Evolutionary conservation across 2,113 vertebrate genomes (phyloP), one percentile per base, ranked within the genome.

Genomic region (Drymodes brunneopygia): DNA sequence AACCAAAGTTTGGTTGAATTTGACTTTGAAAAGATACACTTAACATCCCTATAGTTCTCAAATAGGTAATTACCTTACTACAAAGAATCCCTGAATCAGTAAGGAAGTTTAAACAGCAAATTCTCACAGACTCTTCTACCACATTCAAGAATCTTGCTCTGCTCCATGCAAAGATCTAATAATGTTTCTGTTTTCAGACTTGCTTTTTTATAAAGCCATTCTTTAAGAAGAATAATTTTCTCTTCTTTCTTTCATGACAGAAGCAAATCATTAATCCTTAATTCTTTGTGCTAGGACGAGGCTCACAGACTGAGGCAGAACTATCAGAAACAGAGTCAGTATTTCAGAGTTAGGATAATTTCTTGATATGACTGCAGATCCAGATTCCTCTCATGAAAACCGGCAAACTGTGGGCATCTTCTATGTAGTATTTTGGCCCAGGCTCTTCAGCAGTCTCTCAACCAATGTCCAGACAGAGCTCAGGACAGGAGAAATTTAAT

Each of bases 391-490:
- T 29, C 17, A 53, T 10, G 11, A 62, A 79, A 70, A 17, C 21
- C 25, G 12, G 8, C 19, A 45, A 47, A 8, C 29, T 50, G 8
- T 36, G 50, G 65, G 7, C 4, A 40, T 12, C 22, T 50, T 90
- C 57, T 61, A 18, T 6, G 3, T 11, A 33, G 42, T 35, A 11
- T 44, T 79, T 79, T 82, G 38, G 5, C 13, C 11, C 0, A 0
- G 6, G 5, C 1, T 47, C 11, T 57, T 75, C 11, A 78, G 25
- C 11, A 33, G 7, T 38, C 3, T 62, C 14, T 25, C 40, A 66
- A 12, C 3, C 17, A 75, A 31, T 60, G 33, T 9, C 11, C n/a
- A 62, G 15, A 40, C 3, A 62, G 17, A 3, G 45, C 22, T 79
- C 40, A 54, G 53, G 25, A 84, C 7, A 36, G 38, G 42, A 22